Evolutionary conservation across 2,113 vertebrate species (phyloP).

Genomic region (Eclectus roratus): DNA sequence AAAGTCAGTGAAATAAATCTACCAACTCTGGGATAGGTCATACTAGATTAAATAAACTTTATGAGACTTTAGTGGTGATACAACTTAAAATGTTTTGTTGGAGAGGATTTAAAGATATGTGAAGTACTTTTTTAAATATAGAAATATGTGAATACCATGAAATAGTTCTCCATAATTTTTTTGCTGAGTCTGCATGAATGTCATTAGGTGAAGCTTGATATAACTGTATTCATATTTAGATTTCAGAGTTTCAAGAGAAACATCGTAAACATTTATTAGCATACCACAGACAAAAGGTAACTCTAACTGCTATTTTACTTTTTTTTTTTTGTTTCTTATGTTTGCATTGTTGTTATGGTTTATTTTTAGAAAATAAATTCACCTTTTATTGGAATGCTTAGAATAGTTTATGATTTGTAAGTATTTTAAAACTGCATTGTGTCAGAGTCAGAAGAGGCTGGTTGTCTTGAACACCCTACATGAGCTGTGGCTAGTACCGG

Average conservation of each 20-base stretch:
- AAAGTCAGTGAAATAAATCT: conserved; percentile 1
- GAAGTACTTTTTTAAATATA: background rate
- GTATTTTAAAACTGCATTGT: background rate
- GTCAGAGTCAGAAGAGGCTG: background rate
- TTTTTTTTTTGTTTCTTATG: background rate
- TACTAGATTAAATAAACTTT: background rate
- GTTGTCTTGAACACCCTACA: background rate
- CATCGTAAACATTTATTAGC: conserved; percentile 81
- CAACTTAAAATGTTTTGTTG: background rate
- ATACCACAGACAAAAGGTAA: conserved; percentile 83
- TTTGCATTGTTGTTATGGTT: background rate
- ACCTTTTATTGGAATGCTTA: background rate
- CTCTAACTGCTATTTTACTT: background rate
- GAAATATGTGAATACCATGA: background rate
- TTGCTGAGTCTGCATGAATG: background rate
- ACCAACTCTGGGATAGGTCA: background rate
- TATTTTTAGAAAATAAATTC: background rate
- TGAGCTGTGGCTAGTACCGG: background rate
- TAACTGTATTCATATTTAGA: conserved; percentile 66
- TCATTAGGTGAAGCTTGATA: background rate
- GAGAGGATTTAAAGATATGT: background rate
- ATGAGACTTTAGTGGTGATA: background rate
- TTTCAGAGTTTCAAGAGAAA: conserved; percentile 87
- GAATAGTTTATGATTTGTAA: background rate
- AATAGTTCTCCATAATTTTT: background rate